phyloP scores from a whole-genome alignment of 1,140 invertebrate genomes.

The Ceratina australensis region DNA sequence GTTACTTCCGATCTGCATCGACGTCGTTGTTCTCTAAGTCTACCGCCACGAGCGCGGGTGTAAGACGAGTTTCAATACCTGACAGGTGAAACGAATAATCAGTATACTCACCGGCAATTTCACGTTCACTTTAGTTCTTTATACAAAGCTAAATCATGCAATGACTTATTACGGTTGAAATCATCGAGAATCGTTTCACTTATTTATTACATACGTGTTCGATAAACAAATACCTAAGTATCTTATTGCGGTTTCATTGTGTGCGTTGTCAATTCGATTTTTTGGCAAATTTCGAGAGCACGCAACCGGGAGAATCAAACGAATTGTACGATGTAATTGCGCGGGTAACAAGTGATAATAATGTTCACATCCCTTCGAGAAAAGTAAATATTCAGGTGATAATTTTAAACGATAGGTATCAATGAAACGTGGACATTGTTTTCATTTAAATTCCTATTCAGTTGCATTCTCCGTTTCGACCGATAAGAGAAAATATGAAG shows the following conservation, averaged over 20 bases:
- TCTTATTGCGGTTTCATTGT: background rate
- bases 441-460: background rate
- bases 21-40: background rate
- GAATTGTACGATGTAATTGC: background rate
- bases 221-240: too few species aligned
- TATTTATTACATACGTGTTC: too few species aligned
- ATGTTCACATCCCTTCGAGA: background rate
- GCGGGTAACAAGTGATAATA: background rate
- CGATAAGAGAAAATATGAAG: background rate
- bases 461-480: background rate
- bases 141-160: background rate
- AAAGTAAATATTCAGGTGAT: too few species aligned
- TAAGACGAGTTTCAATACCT: background rate
- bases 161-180: background rate
- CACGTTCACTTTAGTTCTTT: too few species aligned
- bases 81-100: constrained; percentile 20
- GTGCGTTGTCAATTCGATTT: constrained; percentile 5
- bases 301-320: background rate
- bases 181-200: too few species aligned
- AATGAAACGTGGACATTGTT: background rate
- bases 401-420: too few species aligned
- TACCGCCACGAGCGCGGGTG: background rate
- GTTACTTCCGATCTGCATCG: constrained; percentile 5
- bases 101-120: background rate
- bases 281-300: background rate